Percentiles rank a stretch among this genome's conserved stretches.
These are phyloP conservation scores for Saguinus imperator DNA, from an alignment of 2,113 vertebrate genomes.

Conservation along the genomic window DNA sequence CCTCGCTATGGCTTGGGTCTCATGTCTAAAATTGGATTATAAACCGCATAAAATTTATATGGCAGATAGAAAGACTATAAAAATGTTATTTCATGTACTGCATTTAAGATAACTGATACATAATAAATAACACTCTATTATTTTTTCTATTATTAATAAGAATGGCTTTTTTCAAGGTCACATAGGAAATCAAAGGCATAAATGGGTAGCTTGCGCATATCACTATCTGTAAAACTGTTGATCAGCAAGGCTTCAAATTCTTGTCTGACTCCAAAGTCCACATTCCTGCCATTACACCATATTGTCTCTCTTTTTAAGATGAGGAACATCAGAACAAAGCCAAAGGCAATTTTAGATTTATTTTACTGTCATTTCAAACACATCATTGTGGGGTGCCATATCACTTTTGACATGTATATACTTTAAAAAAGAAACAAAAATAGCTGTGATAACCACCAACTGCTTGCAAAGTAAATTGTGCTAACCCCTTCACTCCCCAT, in stretches of 20 bases:
- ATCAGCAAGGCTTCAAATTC: background rate
- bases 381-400: conserved; percentile 24
- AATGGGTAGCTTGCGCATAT: background rate
- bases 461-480: conserved; percentile 60
- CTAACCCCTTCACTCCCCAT: conserved; percentile 59
- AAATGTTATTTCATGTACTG: background rate
- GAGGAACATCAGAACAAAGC: conserved; percentile 41
- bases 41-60: background rate
- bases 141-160: background rate
- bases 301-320: conserved; percentile 47
- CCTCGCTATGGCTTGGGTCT: background rate
- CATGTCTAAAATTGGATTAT: background rate
- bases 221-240: background rate
- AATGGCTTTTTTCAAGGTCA: background rate
- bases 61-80: background rate
- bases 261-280: conserved; percentile 3
- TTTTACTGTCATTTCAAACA: conserved; percentile 56
- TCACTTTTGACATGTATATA: conserved; percentile 56
- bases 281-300: background rate
- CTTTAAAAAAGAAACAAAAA: conserved; percentile 54
- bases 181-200: background rate
- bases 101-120: background rate
- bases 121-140: background rate
- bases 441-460: conserved; percentile 52
- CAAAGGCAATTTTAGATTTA: conserved; percentile 66